Percentiles rank a stretch among this genome's conserved stretches.
These are phyloP conservation scores for Oppia nitens DNA, from an alignment of 1,140 invertebrate species.

Conservation along the genomic window DNA sequence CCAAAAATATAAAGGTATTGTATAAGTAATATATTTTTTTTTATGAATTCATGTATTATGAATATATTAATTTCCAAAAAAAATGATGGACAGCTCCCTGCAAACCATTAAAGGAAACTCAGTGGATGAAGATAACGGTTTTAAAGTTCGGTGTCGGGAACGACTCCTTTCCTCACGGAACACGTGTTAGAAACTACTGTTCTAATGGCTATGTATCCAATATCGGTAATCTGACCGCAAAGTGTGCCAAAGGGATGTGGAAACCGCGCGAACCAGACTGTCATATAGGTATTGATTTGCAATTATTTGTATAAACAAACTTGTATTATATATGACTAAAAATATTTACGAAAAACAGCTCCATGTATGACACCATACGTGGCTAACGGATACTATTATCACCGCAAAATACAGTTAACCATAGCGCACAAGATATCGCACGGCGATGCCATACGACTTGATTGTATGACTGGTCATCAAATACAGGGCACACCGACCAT, in stretches of 20 bases:
- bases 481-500: constrained; percentile 48
- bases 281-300: constrained; percentile 38
- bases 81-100: constrained; percentile 34
- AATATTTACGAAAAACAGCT: no score
- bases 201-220: constrained; percentile 53
- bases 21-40: not conserved
- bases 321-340: no score
- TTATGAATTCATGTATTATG: constrained; percentile 14
- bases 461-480: constrained; percentile 46
- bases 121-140: constrained; percentile 45
- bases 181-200: constrained; percentile 50
- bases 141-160: constrained; percentile 33
- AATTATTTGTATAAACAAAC: no score
- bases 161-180: constrained; percentile 34
- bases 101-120: constrained; percentile 39
- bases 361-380: constrained; percentile 9
- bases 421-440: constrained; percentile 40
- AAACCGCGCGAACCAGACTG: constrained; percentile 58
- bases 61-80: no score
- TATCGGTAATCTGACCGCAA: constrained; percentile 53
- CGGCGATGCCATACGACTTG: constrained; percentile 43
- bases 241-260: constrained; percentile 58
- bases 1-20: not conserved
- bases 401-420: constrained; percentile 23
- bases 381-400: constrained; percentile 23